phyloP scores from a whole-genome alignment of 92 coral and sea anemone species.

The Muricea muricata region DNA sequence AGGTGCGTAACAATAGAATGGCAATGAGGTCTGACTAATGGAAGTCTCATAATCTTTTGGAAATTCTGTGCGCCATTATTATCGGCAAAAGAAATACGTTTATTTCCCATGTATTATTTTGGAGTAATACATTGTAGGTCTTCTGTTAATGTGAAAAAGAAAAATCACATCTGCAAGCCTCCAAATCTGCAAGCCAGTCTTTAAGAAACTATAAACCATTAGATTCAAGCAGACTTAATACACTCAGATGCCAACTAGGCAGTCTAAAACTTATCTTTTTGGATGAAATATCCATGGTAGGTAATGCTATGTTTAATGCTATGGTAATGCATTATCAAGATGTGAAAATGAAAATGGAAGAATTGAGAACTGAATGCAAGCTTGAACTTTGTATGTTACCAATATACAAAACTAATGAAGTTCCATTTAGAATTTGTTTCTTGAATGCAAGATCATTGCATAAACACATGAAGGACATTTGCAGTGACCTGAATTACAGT shows the following conservation, averaged over 20 bases:
- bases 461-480: conserved; percentile 45
- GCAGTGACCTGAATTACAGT: conserved; percentile 25
- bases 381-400: conserved; percentile 42
- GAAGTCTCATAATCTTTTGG: too few species aligned
- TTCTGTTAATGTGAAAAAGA: too few species aligned
- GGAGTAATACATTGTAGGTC: too few species aligned
- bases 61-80: too few species aligned
- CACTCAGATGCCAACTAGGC: too few species aligned
- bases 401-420: neutral
- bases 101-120: too few species aligned
- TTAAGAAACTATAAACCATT: neutral
- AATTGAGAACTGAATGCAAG: conserved; percentile 40
- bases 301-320: conserved; percentile 60
- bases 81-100: too few species aligned
- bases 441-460: too few species aligned
- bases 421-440: conserved; percentile 17
- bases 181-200: neutral
- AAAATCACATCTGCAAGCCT: conserved; percentile 50
- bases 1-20: too few species aligned
- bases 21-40: too few species aligned
- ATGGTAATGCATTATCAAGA: conserved; percentile 42
- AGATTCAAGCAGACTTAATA: too few species aligned
- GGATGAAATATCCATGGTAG: conserved; percentile 63
- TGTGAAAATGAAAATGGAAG: conserved; percentile 28
- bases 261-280: too few species aligned